Evolutionary conservation across 1,140 invertebrate species (phyloP).

Genomic region (Plectrocnemia conspersa): DNA sequence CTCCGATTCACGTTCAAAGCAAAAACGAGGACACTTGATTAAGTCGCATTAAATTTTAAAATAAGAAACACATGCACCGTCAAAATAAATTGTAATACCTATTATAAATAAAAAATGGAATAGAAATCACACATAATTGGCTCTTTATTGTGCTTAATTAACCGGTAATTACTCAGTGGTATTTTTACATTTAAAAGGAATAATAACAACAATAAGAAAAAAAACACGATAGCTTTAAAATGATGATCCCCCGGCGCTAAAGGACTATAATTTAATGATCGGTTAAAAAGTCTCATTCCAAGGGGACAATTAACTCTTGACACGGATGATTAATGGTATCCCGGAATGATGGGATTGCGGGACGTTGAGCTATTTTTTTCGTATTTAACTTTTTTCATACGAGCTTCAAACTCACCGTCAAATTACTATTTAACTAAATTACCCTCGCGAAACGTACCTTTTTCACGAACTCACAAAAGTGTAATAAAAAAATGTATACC

Average conservation of each 20-base stretch:
- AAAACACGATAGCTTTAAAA: too few species aligned
- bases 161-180: too few species aligned
- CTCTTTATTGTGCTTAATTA: too few species aligned
- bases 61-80: too few species aligned
- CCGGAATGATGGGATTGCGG: constrained; percentile 20
- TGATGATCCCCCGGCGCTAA: not conserved
- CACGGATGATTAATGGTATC: constrained; percentile 25
- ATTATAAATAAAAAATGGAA: too few species aligned
- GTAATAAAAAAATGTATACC: too few species aligned
- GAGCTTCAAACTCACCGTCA: constrained; percentile 19
- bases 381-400: constrained; percentile 2
- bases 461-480: too few species aligned
- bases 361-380: constrained; percentile 15
- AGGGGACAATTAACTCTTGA: constrained; percentile 31
- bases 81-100: too few species aligned
- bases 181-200: too few species aligned
- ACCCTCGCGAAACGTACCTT: constrained; percentile 3
- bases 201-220: too few species aligned
- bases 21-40: constrained; percentile 19
- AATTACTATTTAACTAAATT: constrained; percentile 21
- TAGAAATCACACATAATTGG: too few species aligned
- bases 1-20: not conserved
- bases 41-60: constrained; percentile 10
- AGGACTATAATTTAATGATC: constrained; percentile 20
- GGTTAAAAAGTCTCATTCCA: constrained; percentile 18